A percentile compares a stretch with the other conserved stretches of the same genome.
phyloP scores from a whole-genome alignment of 2,888 invertebrate species.

The Eupithecia exiguata region DNA sequence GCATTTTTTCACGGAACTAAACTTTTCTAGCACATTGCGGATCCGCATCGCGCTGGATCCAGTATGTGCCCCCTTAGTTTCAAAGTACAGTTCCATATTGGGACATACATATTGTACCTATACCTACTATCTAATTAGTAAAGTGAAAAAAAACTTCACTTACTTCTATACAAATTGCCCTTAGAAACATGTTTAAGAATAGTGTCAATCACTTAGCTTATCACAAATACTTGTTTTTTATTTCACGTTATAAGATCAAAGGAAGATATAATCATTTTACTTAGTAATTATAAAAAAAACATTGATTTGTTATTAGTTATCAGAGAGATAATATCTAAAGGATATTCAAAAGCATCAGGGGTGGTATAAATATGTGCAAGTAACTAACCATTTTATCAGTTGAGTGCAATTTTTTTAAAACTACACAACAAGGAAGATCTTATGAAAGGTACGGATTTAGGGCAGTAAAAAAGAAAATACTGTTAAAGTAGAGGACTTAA shows the following conservation, averaged over 20 bases:
- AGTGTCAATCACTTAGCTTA: neutral
- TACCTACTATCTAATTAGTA: no score
- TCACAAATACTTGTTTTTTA: neutral
- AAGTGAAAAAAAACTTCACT: no score
- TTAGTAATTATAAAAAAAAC: neutral
- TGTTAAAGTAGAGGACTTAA: no score
- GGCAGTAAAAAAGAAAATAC: neutral
- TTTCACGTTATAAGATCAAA: neutral
- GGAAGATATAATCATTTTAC: conserved; percentile 5
- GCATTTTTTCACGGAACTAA: no score
- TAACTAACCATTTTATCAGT: neutral
- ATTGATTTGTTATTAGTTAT: conserved; percentile 10
- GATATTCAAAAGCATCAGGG: neutral
- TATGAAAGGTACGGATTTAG: conserved; percentile 9
- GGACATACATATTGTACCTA: no score
- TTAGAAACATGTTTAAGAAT: neutral
- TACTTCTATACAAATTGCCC: neutral
- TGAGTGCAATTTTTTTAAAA: conserved; percentile 3
- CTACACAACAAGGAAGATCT: neutral
- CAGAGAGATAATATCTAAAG: conserved; percentile 2
- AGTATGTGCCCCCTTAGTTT: no score
- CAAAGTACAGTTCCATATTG: no score
- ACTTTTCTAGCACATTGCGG: no score
- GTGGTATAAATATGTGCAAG: conserved; percentile 11
- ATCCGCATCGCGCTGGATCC: no score